Evolutionary conservation across 1,140 invertebrate species (phyloP).

Genomic region (Lutraria rhynchaena): DNA sequence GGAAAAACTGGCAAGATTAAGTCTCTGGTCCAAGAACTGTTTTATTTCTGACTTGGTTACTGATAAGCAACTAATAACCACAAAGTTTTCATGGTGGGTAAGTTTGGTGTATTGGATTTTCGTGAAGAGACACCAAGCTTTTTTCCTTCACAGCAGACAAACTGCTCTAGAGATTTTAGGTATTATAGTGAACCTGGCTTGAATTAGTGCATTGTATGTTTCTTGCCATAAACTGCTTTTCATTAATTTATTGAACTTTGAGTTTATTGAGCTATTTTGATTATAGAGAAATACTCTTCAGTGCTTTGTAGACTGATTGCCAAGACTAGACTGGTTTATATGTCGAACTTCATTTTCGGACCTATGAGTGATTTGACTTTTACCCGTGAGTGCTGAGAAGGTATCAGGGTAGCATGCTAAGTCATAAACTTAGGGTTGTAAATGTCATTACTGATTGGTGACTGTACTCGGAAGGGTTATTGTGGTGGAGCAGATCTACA

Average conservation of each 20-base stretch:
- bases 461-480: neutral
- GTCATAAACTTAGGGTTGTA: slow-evolving; percentile 12
- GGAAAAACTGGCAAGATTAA: no score
- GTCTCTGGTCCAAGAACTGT: neutral
- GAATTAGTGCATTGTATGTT: slow-evolving; percentile 47
- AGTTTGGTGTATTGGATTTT: slow-evolving; percentile 24
- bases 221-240: slow-evolving; percentile 12
- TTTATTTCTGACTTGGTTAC: slow-evolving; percentile 4
- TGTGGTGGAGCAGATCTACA: neutral
- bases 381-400: no score
- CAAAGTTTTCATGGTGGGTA: no score
- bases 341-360: no score
- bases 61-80: slow-evolving; percentile 12
- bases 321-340: no score
- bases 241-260: slow-evolving; percentile 31
- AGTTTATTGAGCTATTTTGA: no score
- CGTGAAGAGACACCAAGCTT: slow-evolving; percentile 18
- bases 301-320: no score
- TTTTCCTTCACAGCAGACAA: neutral
- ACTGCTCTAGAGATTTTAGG: neutral
- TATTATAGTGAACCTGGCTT: slow-evolving; percentile 46
- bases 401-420: no score
- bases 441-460: slow-evolving; percentile 31
- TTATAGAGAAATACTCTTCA: no score
- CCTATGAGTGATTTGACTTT: no score